Base-by-base conservation (phyloP, 1,140 invertebrate genomes). In the Coenobita brevimanus region DNA sequence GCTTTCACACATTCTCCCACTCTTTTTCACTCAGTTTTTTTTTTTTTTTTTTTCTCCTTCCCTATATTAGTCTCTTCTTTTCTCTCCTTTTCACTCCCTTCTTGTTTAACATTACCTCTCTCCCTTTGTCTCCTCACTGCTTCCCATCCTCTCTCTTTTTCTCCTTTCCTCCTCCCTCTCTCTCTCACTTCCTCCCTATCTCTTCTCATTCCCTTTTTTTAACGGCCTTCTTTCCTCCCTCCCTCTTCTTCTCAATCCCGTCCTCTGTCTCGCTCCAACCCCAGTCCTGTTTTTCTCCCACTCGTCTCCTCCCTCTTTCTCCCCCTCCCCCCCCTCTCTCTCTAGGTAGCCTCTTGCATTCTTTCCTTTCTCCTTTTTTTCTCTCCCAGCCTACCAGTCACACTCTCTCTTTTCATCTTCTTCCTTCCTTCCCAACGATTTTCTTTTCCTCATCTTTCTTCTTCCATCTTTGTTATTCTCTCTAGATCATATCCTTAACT, bases 151-250 rank as follows among this genome's bases (percentile, higher is more conserved):
- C 10, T 57, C 54, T 57, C 54, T 57, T n/a, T 57, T n/a, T 57
- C 54, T 57, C 54, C 54, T 57, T n/a, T 57, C 54, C n/a, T n/a
- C n/a, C 54, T 57, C 54, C n/a, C 54, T 57, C 54, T 57, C 54
- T 57, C 54, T 57, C 54, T 57, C 54, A 13, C 54, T 57, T n/a
- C n/a, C 54, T 57, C 54, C n/a, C 54, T 57, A 10, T 57, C 54
- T 57, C 54, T 57, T n/a, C n/a, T n/a, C n/a, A 10, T 57, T n/a
- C n/a, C 54, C n/a, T n/a, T 57, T n/a, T 57, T n/a, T 57, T n/a
- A 13, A 10, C n/a, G 10, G 36, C 67, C 30, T 38, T 71, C 24
- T n/a, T 38, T 71, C 67, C 10, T 33, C 30, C 67, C 30, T 33
- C 41, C 67, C 41, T 38, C 3, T 38, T 71, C 67, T n/a, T 71